Base-by-base conservation (phyloP, 2,113 vertebrate species). In the Pygoscelis antarcticus region DNA sequence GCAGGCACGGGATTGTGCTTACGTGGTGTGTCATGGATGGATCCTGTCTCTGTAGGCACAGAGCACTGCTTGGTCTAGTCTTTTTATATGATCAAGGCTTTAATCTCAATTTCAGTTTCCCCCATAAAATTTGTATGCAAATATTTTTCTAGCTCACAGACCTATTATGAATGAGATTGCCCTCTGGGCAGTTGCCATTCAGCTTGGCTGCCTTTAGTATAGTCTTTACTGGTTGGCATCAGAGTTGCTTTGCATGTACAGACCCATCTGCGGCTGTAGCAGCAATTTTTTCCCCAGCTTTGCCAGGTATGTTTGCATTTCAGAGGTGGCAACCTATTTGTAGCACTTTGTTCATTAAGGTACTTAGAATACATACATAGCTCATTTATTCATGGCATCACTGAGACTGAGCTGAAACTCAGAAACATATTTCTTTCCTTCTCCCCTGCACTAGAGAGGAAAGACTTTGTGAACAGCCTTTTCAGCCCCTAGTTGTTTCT, bases 1-100 rank as follows among this genome's bases (percentile, higher is more conserved):
- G 32, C 3, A 0, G 0, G 60, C 4, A 27, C 5, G 1, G 13
- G 0, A 0, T 40, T 49, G 30, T 65, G 34, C 13, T 42, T 51
- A 7, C 1, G 1, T 52, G 52, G 11, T 68, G 34, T 49, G 57
- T 40, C 7, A 1, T 1, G 10, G 36, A 76, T 6, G 5, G 49
- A 44, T 69, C 36, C 70, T 46, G 27, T 32, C 80, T 90, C 78
- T 70, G 16, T 62, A 75, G 60, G 38, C 66, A 30, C 32, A 36
- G 55, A 62, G 18, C 40, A 25, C n/a, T 92, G 29, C 36, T 68
- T 52, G 26, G 46, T 80, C 79, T 83, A 42, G 16, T 38, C 51
- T 46, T 83, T 93, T 87, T 78, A 25, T 30, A 78, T 90, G 51
- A 86, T 34, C n/a, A 51, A 86, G 72, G 14, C 51, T 95, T 94